These are phyloP conservation scores for Hippolais icterina DNA, from an alignment of 2,113 vertebrate genomes.

Conservation along the genomic window DNA sequence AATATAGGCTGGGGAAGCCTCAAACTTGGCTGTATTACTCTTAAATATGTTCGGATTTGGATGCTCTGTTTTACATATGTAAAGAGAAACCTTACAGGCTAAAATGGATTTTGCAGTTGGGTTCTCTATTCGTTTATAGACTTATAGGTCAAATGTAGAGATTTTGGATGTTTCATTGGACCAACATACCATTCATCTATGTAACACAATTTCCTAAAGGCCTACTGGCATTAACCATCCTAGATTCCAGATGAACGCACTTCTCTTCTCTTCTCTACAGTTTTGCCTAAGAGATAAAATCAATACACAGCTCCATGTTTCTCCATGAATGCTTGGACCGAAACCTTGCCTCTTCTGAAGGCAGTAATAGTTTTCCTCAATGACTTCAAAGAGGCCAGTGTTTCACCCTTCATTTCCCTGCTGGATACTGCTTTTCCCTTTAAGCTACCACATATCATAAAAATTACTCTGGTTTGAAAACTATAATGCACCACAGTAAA, in stretches of 20 bases:
- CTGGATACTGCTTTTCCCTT: conserved; percentile 23
- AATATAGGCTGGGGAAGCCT: background rate
- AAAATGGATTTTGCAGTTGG: background rate
- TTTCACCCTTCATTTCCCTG: conserved; percentile 29
- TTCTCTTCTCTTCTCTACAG: background rate
- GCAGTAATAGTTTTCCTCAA: conserved; percentile 18
- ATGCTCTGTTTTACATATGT: background rate
- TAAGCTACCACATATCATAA: conserved; percentile 18
- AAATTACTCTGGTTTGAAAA: conserved; percentile 6
- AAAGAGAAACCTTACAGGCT: background rate
- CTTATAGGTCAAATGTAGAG: background rate
- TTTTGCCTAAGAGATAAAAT: conserved; percentile 39
- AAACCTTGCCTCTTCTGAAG: conserved; percentile 16
- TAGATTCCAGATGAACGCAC: conserved; percentile 7
- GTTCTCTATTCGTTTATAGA: background rate
- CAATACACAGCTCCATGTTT: background rate
- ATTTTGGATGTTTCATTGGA: background rate
- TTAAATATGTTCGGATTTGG: background rate
- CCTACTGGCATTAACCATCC: conserved; percentile 10
- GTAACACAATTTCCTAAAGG: conserved; percentile 33
- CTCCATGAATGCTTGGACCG: background rate
- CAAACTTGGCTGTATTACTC: background rate
- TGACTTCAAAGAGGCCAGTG: background rate
- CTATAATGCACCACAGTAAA: background rate
- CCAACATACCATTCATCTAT: conserved; percentile 31